phyloP scores from a whole-genome alignment of 2,113 vertebrate species.

The Pogonocichla stellata region DNA sequence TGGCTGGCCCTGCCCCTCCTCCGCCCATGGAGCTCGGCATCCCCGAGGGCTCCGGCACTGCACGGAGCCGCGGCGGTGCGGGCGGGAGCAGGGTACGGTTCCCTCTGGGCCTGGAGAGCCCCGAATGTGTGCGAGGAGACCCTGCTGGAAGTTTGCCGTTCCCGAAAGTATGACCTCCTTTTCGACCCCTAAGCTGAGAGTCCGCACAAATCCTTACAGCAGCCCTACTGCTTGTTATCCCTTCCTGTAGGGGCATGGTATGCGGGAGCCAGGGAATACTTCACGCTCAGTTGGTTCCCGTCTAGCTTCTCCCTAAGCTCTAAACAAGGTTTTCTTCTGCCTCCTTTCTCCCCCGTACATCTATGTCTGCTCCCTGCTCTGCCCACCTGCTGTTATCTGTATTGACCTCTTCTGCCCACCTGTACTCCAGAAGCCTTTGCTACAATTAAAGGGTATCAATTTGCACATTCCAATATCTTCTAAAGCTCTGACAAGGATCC shows the following conservation, averaged over 20 bases:
- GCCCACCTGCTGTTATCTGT: not conserved
- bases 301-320: not conserved
- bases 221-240: not conserved
- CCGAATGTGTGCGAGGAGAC: too few relatives aligned
- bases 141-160: not conserved
- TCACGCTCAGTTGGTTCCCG: not conserved
- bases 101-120: not conserved
- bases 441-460: not conserved
- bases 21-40: not conserved
- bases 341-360: not conserved
- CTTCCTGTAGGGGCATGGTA: fast-evolving
- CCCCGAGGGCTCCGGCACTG: not conserved
- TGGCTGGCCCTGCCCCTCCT: not conserved
- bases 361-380: not conserved
- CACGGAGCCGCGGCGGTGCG: not conserved
- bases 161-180: not conserved
- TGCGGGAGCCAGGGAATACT: not conserved
- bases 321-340: not conserved
- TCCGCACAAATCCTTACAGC: not conserved
- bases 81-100: fast-evolving
- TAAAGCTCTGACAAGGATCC: not conserved
- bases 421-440: not conserved
- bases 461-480: not conserved
- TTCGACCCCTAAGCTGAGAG: not conserved
- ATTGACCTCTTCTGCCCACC: not conserved